phyloP scores from a whole-genome alignment of 2,888 invertebrate species.

The Anodontia alba region DNA sequence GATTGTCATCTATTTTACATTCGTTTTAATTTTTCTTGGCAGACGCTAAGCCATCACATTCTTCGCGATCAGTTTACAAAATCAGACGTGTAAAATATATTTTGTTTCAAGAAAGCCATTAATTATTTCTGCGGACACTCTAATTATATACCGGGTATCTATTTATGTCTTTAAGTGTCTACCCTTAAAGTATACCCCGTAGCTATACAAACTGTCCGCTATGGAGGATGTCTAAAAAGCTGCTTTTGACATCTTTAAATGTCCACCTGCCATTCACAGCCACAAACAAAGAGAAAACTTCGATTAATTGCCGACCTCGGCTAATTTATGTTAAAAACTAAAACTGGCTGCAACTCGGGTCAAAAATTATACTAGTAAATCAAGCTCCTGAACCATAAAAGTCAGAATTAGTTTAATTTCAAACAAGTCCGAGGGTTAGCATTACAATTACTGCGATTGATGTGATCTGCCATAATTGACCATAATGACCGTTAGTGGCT shows the following conservation, averaged over 20 bases:
- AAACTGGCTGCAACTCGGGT: constrained; percentile 27
- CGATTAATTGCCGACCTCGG: constrained; percentile 8
- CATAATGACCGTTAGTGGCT: constrained; percentile 58
- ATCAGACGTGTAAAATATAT: constrained; percentile 16
- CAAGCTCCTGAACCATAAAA: constrained; percentile 57
- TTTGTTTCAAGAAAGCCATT: constrained; percentile 8
- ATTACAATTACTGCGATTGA: constrained; percentile 55
- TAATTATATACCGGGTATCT: constrained; percentile 6
- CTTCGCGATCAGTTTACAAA: neutral
- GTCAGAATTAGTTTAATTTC: constrained; percentile 55
- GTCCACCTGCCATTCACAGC: constrained; percentile 8
- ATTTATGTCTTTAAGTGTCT: neutral
- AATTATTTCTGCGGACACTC: neutral
- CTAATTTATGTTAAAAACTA: constrained; percentile 44
- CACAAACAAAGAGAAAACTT: constrained; percentile 3
- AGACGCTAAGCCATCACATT: neutral
- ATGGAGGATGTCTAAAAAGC: neutral
- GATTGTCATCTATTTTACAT: too few species aligned
- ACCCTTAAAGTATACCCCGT: constrained; percentile 3
- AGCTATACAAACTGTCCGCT: constrained; percentile 11
- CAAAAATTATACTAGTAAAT: constrained; percentile 53
- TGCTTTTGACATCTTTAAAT: constrained; percentile 11
- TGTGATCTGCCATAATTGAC: constrained; percentile 45
- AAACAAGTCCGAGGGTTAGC: constrained; percentile 49
- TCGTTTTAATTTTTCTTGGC: too few species aligned